These are phyloP conservation scores for Dioctria rufipes DNA, from an alignment of 2,888 invertebrate species.

Conservation along the genomic window DNA sequence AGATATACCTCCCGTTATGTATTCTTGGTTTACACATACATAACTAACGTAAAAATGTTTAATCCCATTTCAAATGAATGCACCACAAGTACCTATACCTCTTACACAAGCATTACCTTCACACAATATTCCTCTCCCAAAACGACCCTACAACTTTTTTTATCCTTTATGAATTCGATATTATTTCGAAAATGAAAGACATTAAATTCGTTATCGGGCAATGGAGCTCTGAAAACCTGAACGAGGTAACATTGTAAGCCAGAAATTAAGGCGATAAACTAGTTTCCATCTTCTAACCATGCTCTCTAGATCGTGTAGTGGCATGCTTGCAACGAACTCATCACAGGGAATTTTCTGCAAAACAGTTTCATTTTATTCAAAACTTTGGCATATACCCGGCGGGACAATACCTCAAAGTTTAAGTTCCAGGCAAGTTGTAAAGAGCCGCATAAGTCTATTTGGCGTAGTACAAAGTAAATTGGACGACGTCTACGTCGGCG, in stretches of 20 bases:
- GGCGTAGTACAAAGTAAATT: slow-evolving; percentile 35
- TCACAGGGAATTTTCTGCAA: slow-evolving; percentile 25
- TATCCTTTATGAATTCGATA: slow-evolving; percentile 3
- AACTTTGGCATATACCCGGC: slow-evolving; percentile 43
- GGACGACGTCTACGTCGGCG: neutral
- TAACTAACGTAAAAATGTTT: too few relatives aligned
- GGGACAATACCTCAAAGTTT: slow-evolving; percentile 50
- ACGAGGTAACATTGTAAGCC: slow-evolving; percentile 30
- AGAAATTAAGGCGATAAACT: slow-evolving; percentile 45
- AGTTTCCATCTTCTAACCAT: neutral
- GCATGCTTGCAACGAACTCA: slow-evolving; percentile 12
- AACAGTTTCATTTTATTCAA: slow-evolving; percentile 43
- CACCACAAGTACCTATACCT: too few relatives aligned
- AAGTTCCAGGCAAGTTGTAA: slow-evolving; percentile 44
- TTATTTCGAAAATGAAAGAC: slow-evolving; percentile 12
- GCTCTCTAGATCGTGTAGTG: neutral
- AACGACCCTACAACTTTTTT: neutral
- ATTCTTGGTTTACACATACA: too few relatives aligned
- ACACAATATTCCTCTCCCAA: too few relatives aligned
- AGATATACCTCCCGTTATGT: too few relatives aligned
- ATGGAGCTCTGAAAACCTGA: slow-evolving; percentile 6
- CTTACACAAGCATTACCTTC: too few relatives aligned
- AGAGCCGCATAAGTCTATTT: slow-evolving; percentile 51
- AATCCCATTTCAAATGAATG: too few relatives aligned
- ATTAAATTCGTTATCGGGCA: slow-evolving; percentile 28